A percentile compares a stretch with the other conserved stretches of the same genome.
phyloP scores from a whole-genome alignment of 2,113 vertebrate species.

The Philantomba maxwellii region DNA sequence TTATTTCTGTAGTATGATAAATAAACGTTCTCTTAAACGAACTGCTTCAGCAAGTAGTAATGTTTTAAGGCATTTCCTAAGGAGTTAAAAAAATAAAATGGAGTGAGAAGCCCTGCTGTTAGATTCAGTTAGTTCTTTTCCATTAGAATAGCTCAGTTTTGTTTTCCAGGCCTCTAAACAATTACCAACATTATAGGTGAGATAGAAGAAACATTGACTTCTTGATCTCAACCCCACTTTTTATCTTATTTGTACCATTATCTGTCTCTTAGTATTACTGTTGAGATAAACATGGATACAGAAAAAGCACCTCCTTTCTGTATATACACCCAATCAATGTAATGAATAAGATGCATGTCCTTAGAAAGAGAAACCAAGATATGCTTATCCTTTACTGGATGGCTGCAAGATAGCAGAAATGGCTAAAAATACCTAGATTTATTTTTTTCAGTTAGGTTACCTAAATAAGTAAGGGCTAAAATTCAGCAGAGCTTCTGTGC shows the following conservation, averaged over 20 bases:
- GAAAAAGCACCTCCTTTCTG: neutral
- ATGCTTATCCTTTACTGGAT: neutral
- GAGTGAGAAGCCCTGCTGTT: neutral
- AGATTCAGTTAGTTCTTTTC: neutral
- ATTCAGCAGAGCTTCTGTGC: slow-evolving; percentile 6
- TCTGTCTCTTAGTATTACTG: neutral
- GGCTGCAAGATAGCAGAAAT: neutral
- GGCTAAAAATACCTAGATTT: neutral
- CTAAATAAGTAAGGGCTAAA: slow-evolving; percentile 35
- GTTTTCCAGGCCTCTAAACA: neutral
- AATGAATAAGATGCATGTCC: neutral
- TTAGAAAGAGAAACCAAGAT: neutral
- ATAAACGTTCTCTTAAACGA: neutral
- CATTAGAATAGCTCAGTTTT: neutral
- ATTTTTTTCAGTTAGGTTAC: slow-evolving; percentile 3
- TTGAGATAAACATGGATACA: neutral
- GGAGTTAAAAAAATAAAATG: neutral
- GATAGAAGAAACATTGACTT: neutral
- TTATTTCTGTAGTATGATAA: neutral
- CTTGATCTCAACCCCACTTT: neutral
- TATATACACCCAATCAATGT: neutral
- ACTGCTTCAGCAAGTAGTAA: neutral
- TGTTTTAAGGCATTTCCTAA: neutral
- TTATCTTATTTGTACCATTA: neutral
- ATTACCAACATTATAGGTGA: neutral